Base-by-base conservation (phyloP, 2,888 invertebrate species). In the Scaptodrosophila latifasciaeformis region DNA sequence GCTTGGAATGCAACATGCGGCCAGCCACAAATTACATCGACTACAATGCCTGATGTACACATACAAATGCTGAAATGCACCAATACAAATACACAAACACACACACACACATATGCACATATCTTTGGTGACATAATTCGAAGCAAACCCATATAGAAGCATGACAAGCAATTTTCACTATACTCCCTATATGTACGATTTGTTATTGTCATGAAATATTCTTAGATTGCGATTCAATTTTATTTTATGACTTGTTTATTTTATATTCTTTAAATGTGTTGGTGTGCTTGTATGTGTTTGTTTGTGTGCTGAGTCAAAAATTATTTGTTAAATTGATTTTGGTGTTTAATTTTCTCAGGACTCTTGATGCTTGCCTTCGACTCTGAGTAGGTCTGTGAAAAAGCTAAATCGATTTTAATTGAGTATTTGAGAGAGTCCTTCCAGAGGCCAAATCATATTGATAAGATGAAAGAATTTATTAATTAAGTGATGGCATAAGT, bases 1-100 rank as follows among this genome's bases (percentile, higher is more conserved):
- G 80, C 74, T 77, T 80, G 78, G 70, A 70, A 75, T 80, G 77
- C 59, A 80, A 80, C 74, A 75, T 77, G 77, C 61, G 64, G 62
- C 74, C 60, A 49, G 80, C 80, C 77, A 80, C 80, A 75, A 80
- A 75, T 75, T 80, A 70, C 70, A 63, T 59, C 48, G 60, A 62
- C 62, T 51, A 42, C 42, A 42, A 42, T 42, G 12, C 9, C 34
- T 18, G 21, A 27, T n/a, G n/a, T n/a, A n/a, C 18, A 19, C 19
- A 42, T 12, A 70, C 78, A 74, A 72, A 72, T 54, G 51, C 62
- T 58, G 70, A 3, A 3, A 24, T 24, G 7, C 3, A 7, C 24
- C 7, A 7, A 24, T 3, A 46, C 72, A 56, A 46, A 68, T 43
- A 52, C 52, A 64, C 30, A 53, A 29, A 40, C 19, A 47, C 39